These are phyloP conservation scores for Bos indicus DNA, from an alignment of 2,113 vertebrate genomes.

Conservation along the genomic window DNA sequence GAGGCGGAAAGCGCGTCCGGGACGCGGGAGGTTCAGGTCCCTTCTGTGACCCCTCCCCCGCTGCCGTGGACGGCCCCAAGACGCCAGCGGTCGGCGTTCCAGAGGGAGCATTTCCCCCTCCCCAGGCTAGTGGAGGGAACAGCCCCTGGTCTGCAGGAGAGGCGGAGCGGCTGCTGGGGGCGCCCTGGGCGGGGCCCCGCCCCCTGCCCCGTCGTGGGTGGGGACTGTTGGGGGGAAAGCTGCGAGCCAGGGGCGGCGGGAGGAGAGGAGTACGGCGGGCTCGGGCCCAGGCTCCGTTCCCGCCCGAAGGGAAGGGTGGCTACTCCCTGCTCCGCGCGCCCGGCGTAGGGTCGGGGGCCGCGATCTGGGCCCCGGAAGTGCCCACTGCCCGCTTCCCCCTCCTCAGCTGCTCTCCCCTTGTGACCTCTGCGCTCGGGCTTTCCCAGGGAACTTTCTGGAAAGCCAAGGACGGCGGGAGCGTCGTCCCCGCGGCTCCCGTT, in stretches of 20 bases:
- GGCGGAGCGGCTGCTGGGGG: neutral
- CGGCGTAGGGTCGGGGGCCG: neutral
- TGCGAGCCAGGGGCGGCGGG: fast-evolving
- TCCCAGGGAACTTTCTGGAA: slow-evolving; percentile 28
- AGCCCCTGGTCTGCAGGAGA: neutral
- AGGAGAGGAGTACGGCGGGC: too few species aligned
- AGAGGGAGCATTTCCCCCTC: neutral
- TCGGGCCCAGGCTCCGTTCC: neutral
- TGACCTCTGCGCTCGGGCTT: neutral
- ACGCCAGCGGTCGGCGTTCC: neutral
- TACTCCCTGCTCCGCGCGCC: fast-evolving
- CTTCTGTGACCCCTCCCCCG: neutral
- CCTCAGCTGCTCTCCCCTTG: neutral
- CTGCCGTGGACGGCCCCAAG: neutral
- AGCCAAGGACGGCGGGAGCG: neutral
- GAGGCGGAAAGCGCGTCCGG: neutral
- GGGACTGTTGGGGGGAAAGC: neutral
- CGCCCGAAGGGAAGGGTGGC: fast-evolving
- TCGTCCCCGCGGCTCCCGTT: neutral
- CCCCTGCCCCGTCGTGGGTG: too few species aligned
- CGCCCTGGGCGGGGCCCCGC: neutral
- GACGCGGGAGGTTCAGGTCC: neutral
- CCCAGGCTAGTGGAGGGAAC: neutral
- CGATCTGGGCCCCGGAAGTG: neutral
- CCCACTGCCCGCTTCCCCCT: too few species aligned